These are phyloP conservation scores for Rhea pennata DNA, from an alignment of 2,113 vertebrate genomes.

Conservation along the genomic window DNA sequence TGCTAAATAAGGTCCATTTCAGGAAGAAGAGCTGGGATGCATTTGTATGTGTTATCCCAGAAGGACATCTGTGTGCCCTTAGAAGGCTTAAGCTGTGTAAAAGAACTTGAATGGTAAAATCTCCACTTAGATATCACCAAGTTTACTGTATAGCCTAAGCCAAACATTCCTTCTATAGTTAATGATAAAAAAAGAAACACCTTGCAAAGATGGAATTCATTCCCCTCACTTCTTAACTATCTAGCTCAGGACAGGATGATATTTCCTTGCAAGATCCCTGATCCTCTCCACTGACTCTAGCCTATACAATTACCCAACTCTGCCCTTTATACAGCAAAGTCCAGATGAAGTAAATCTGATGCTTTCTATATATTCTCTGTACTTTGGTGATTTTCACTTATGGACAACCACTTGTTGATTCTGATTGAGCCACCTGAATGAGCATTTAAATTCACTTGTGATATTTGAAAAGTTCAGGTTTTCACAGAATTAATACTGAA, in stretches of 20 bases:
- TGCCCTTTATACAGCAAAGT: not conserved
- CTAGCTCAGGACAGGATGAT: not conserved
- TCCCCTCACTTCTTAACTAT: not conserved
- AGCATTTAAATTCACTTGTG: not conserved
- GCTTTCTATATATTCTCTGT: not conserved
- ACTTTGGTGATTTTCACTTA: not conserved
- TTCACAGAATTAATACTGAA: not conserved
- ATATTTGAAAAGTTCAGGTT: not conserved
- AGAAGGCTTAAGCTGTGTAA: not conserved
- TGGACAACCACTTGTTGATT: not conserved
- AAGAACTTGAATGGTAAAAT: not conserved
- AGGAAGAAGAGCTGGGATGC: not conserved
- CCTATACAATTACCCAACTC: not conserved
- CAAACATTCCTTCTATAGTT: no score
- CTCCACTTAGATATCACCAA: not conserved
- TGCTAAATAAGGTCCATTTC: not conserved
- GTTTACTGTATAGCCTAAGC: not conserved
- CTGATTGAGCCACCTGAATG: not conserved
- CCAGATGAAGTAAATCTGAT: not conserved
- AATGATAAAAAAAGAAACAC: not conserved
- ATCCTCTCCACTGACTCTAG: not conserved
- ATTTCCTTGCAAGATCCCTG: not conserved
- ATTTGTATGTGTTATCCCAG: fast-evolving
- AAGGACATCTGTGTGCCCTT: not conserved
- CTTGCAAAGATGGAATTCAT: not conserved